Percentiles rank a stretch among this genome's conserved stretches.
Evolutionary conservation across 2,888 invertebrate species (phyloP).

Genomic region (Orthosia gothica): DNA sequence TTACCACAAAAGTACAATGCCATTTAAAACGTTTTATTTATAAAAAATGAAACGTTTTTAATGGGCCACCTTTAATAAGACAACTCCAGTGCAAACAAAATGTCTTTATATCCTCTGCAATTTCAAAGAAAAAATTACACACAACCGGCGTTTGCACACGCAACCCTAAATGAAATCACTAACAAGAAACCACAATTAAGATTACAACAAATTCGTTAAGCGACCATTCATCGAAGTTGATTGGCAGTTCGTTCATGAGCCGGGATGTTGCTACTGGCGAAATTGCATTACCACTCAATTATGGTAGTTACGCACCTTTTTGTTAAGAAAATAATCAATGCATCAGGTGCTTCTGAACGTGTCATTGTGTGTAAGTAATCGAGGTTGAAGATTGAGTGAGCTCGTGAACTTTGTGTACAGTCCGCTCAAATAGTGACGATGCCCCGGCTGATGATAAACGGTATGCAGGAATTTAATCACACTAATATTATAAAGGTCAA

Average conservation of each 20-base stretch:
- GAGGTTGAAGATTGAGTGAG: conserved; percentile 49
- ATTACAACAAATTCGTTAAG: conserved; percentile 87
- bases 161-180: conserved; percentile 69
- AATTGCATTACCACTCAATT: conserved; percentile 83
- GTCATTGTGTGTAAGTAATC: conserved; percentile 52
- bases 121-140: conserved; percentile 38
- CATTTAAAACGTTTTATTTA: too few relatives aligned
- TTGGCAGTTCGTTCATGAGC: conserved; percentile 79
- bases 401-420: conserved; percentile 61
- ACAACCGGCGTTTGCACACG: conserved; percentile 33
- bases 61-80: not conserved
- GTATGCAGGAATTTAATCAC: not conserved
- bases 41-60: not conserved
- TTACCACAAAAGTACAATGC: not conserved
- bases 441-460: too few relatives aligned
- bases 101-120: not conserved
- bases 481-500: too few relatives aligned
- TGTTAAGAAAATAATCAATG: conserved; percentile 78
- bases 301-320: conserved; percentile 78
- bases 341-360: conserved; percentile 54
- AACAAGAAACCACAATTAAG: conserved; percentile 82
- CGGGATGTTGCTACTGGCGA: conserved; percentile 81
- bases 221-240: conserved; percentile 83
- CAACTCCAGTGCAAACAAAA: not conserved
- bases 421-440: conserved; percentile 10